A percentile compares a stretch with the other conserved stretches of the same genome.
Evolutionary conservation across 2,797 vertebrate species (phyloP).

Genomic region (Pseudomugil gertrudae): DNA sequence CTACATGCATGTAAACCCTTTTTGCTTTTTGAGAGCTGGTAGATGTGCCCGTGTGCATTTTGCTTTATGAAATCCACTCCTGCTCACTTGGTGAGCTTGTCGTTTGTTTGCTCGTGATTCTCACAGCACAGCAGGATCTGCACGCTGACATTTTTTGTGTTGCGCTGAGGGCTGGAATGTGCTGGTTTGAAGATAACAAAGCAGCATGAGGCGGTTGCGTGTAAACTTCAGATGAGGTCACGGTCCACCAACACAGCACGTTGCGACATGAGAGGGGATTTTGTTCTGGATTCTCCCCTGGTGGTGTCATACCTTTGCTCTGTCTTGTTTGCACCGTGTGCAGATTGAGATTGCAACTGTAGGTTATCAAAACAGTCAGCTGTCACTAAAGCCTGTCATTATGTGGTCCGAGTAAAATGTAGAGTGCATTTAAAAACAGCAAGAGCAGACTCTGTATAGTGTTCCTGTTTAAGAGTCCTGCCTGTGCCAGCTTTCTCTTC

Average conservation of each 20-base stretch:
- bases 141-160: constrained; percentile 55
- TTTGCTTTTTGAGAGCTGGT: constrained; percentile 38
- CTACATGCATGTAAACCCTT: constrained; percentile 56
- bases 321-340: constrained; percentile 44
- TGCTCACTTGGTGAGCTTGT: constrained; percentile 22
- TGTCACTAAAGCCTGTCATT: constrained; percentile 45
- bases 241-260: constrained; percentile 69
- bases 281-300: constrained; percentile 79
- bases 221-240: constrained; percentile 82
- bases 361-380: constrained; percentile 46
- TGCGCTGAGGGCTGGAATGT: constrained; percentile 72
- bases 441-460: constrained; percentile 38
- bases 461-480: constrained; percentile 35
- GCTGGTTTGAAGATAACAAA: constrained; percentile 80
- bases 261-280: constrained; percentile 76
- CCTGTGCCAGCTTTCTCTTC: constrained; percentile 46
- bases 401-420: constrained; percentile 49
- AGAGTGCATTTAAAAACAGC: constrained; percentile 50
- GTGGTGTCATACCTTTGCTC: constrained; percentile 65
- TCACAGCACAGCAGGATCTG: constrained; percentile 59
- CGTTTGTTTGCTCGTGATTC: constrained; percentile 55
- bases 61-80: constrained; percentile 22
- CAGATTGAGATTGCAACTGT: constrained; percentile 51
- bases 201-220: constrained; percentile 68
- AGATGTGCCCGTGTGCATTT: constrained; percentile 22